Evolutionary conservation across 1,140 invertebrate genomes (phyloP).

Genomic region (Sminthurides bifidus): DNA sequence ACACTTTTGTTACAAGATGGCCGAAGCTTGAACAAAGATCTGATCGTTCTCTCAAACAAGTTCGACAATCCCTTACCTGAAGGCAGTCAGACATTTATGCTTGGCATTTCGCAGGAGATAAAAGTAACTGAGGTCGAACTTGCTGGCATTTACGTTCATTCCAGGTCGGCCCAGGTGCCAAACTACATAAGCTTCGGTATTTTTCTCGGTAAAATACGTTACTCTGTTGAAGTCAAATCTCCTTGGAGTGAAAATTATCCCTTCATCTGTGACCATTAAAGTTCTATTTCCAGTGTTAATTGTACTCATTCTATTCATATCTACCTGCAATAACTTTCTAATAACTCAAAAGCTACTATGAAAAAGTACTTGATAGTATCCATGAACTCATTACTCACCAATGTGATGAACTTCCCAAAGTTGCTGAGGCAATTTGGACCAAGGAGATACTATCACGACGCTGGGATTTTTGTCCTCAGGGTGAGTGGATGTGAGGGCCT

Average conservation of each 20-base stretch:
- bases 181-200: constrained; percentile 12
- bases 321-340: background rate
- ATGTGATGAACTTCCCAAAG: background rate
- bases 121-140: background rate
- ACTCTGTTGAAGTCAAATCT: constrained; percentile 13
- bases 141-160: background rate
- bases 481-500: too few relatives aligned
- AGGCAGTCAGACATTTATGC: background rate
- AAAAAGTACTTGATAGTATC: background rate
- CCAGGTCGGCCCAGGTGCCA: constrained; percentile 4
- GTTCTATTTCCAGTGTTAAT: background rate
- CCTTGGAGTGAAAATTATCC: constrained; percentile 6
- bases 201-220: constrained; percentile 5
- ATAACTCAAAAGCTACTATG: background rate
- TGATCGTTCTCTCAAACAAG: background rate
- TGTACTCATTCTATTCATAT: constrained; percentile 11
- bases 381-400: background rate
- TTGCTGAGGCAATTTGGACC: background rate
- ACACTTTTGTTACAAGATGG: too few relatives aligned
- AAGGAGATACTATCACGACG: too few relatives aligned
- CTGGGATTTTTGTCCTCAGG: too few relatives aligned
- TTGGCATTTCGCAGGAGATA: background rate
- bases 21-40: too few relatives aligned
- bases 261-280: constrained; percentile 5
- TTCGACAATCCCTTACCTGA: background rate